A percentile compares a stretch with the other conserved stretches of the same genome.
Conservation (phyloP, 2,113 vertebrate species). For the Heterotis niloticus region DNA sequence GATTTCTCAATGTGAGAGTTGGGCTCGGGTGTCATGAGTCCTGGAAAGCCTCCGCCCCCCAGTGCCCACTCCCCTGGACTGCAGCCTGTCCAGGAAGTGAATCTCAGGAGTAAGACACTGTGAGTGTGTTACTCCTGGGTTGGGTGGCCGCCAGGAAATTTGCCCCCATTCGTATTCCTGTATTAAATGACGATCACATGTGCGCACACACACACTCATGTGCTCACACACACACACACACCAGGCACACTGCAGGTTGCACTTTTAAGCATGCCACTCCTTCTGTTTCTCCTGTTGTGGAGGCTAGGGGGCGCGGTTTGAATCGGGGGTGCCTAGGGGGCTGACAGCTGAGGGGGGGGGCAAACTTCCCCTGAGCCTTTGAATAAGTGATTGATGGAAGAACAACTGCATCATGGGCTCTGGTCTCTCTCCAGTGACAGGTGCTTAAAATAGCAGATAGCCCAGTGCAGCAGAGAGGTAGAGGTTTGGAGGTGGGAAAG, state of each 20-base stretch:
- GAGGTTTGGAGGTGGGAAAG: constrained; percentile 1
- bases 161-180: neutral
- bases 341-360: constrained; percentile 16
- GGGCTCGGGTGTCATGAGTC: constrained; percentile 35
- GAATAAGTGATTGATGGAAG: constrained; percentile 56
- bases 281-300: neutral
- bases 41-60: constrained; percentile 30
- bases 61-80: neutral
- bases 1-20: constrained; percentile 23
- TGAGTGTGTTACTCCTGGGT: neutral
- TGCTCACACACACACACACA: neutral
- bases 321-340: neutral
- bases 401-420: constrained; percentile 58
- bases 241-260: neutral
- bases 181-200: constrained; percentile 8
- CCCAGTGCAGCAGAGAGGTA: constrained; percentile 9
- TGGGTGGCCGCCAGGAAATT: constrained; percentile 9
- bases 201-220: neutral
- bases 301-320: neutral
- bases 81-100: constrained; percentile 14
- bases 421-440: constrained; percentile 53
- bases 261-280: neutral
- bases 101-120: neutral
- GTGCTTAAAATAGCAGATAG: constrained; percentile 62
- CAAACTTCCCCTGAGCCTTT: constrained; percentile 1